Conservation (phyloP, 2,888 invertebrate species). For the Diloba caeruleocephala region DNA sequence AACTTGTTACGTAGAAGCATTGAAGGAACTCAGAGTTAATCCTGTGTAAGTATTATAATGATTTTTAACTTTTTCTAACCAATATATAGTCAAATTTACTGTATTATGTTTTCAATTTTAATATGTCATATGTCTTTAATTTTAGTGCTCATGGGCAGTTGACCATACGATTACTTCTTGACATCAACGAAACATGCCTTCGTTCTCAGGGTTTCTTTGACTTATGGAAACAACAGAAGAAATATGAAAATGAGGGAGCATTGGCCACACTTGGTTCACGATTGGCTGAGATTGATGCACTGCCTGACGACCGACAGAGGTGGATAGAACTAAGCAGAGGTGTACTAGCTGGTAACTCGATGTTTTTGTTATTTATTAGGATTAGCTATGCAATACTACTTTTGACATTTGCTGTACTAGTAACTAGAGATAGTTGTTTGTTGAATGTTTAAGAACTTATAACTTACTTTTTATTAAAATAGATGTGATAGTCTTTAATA, state of each 20-base stretch:
- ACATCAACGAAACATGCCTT: constrained; percentile 97
- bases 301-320: constrained; percentile 88
- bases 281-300: constrained; percentile 91
- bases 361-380: not conserved
- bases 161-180: constrained; percentile 96
- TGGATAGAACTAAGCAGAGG: constrained; percentile 92
- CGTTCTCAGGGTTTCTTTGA: constrained; percentile 97
- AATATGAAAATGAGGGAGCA: constrained; percentile 95
- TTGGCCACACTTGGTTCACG: constrained; percentile 91
- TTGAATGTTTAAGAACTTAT: no score
- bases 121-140: constrained; percentile 44
- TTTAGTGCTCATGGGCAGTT: constrained; percentile 93
- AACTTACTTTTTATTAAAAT: no score
- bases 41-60: constrained; percentile 91
- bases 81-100: not conserved
- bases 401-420: constrained; percentile 22
- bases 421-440: no score
- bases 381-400: not conserved
- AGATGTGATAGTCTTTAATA: constrained; percentile 23
- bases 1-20: constrained; percentile 93
- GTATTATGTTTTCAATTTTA: constrained; percentile 5
- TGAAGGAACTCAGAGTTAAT: constrained; percentile 93
- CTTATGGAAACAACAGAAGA: constrained; percentile 95
- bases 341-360: constrained; percentile 89
- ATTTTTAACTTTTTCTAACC: not conserved